Evolutionary conservation across 1,140 invertebrate genomes (phyloP).

Genomic region (Dreissena polymorpha): DNA sequence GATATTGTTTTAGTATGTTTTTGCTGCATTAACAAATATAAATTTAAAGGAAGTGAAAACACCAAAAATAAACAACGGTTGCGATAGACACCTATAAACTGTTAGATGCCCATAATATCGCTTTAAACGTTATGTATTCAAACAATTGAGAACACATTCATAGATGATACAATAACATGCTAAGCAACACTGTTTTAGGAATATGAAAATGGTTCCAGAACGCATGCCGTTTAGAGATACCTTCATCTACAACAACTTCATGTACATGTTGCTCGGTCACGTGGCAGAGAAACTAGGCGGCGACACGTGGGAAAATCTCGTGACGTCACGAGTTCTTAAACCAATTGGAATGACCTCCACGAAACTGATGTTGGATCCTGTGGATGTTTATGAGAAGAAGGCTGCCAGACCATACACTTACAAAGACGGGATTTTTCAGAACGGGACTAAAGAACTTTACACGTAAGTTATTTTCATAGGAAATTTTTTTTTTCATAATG

Average conservation of each 20-base stretch:
- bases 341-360: conserved; percentile 61
- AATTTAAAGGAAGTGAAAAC: too few species aligned
- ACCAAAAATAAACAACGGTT: too few species aligned
- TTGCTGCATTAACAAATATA: too few species aligned
- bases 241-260: conserved; percentile 59
- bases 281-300: conserved; percentile 57
- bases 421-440: conserved; percentile 13
- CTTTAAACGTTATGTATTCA: too few species aligned
- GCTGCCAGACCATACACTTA: conserved; percentile 14
- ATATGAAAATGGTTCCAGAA: conserved; percentile 56
- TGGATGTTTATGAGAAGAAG: neutral
- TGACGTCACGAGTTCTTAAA: conserved; percentile 55
- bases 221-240: conserved; percentile 61
- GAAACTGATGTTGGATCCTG: conserved; percentile 46
- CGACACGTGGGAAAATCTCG: conserved; percentile 60
- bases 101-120: too few species aligned
- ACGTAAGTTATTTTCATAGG: neutral
- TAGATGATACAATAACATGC: too few species aligned
- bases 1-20: too few species aligned
- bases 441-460: conserved; percentile 2
- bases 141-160: too few species aligned
- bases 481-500: neutral
- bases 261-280: conserved; percentile 62
- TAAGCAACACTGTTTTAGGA: conserved; percentile 45
- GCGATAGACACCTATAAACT: too few species aligned